A percentile compares a stretch with the other conserved stretches of the same genome.
Conservation (phyloP, 2,888 invertebrate species). For the Latrodectus hesperus region DNA sequence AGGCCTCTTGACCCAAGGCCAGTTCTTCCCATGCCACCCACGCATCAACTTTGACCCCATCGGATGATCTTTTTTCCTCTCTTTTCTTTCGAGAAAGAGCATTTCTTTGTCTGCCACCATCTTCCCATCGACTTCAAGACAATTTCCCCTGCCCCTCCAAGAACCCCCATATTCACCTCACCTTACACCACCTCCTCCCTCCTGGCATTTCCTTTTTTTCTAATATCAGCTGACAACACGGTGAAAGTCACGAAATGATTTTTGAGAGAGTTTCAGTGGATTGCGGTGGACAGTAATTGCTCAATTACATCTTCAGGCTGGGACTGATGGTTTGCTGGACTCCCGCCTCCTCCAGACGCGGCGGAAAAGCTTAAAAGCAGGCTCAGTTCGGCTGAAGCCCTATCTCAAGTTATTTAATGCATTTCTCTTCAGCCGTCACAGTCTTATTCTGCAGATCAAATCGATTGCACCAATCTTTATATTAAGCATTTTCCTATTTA, state of each 20-base stretch:
- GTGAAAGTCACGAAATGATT: slow-evolving; percentile 47
- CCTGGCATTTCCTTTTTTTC: neutral
- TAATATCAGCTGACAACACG: slow-evolving; percentile 40
- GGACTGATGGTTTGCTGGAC: slow-evolving; percentile 8
- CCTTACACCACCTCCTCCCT: slow-evolving; percentile 10
- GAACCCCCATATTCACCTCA: slow-evolving; percentile 19
- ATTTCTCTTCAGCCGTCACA: neutral
- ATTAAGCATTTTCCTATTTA: too few relatives aligned
- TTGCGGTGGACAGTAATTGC: slow-evolving; percentile 48
- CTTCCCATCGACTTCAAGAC: slow-evolving; percentile 9
- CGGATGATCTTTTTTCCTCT: slow-evolving; percentile 28
- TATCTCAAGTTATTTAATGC: slow-evolving; percentile 54
- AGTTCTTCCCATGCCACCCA: slow-evolving; percentile 66
- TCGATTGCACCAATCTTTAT: too few relatives aligned
- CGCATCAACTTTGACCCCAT: slow-evolving; percentile 54
- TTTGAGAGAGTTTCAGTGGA: slow-evolving; percentile 7
- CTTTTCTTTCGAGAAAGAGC: slow-evolving; percentile 20
- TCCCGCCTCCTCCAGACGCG: neutral
- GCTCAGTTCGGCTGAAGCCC: slow-evolving; percentile 28
- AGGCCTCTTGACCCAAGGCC: slow-evolving; percentile 58
- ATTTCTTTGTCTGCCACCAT: slow-evolving; percentile 56
- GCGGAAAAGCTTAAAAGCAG: neutral
- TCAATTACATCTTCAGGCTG: slow-evolving; percentile 44
- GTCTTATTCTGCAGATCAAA: neutral
- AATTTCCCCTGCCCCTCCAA: neutral